phyloP scores from a whole-genome alignment of 2,797 vertebrate species.

The Cossypha dichroa region DNA sequence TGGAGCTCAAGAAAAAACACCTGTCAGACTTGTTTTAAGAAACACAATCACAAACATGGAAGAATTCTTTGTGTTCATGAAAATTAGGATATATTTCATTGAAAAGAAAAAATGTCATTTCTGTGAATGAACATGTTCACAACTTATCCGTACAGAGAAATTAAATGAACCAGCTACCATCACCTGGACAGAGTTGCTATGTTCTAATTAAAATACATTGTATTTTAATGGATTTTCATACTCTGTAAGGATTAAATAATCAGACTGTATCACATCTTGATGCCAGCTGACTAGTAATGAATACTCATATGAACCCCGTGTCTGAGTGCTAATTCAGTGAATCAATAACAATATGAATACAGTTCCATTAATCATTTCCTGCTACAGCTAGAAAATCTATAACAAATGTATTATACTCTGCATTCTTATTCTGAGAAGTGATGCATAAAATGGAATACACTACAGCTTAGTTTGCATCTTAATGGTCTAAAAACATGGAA shows the following conservation, averaged over 20 bases:
- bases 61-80: not conserved
- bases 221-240: not conserved
- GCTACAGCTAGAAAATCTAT: not conserved
- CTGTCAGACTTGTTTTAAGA: not conserved
- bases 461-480: constrained; percentile 5
- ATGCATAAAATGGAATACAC: not conserved
- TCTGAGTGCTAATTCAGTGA: not conserved
- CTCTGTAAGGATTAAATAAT: not conserved
- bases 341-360: not conserved
- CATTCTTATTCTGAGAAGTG: not conserved
- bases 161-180: not conserved
- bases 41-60: not conserved
- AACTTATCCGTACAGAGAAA: not conserved
- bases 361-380: not conserved
- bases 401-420: not conserved
- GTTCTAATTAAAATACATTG: not conserved
- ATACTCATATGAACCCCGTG: not conserved
- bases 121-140: not conserved
- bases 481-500: not conserved
- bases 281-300: not conserved
- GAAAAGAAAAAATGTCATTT: not conserved
- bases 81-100: not conserved
- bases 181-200: not conserved
- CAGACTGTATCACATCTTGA: not conserved
- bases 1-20: not conserved